A percentile compares a stretch with the other conserved stretches of the same genome.
Conservation (phyloP, 2,113 vertebrate genomes). For the Tachysurus fulvidraco region DNA sequence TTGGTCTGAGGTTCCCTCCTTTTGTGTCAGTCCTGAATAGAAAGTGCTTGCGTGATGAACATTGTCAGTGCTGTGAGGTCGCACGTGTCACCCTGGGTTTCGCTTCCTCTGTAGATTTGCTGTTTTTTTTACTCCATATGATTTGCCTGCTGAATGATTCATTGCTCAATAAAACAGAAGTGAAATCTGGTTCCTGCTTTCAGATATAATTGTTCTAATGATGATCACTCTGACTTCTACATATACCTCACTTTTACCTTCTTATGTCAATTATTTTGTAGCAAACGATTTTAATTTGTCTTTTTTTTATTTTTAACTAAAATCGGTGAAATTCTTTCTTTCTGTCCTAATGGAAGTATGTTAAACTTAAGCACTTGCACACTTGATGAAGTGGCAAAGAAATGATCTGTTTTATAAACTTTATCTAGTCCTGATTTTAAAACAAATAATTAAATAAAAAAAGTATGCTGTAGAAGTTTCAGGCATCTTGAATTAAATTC, state of each 20-base stretch:
- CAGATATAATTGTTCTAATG: neutral
- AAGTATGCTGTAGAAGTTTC: neutral
- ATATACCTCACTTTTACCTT: neutral
- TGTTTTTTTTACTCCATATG: neutral
- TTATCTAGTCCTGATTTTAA: neutral
- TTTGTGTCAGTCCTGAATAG: neutral
- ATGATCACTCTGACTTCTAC: neutral
- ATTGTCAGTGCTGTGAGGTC: neutral
- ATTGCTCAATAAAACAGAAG: neutral
- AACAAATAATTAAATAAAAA: too few relatives aligned
- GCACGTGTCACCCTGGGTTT: neutral
- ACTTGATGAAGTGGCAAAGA: neutral
- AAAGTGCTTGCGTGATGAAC: constrained; percentile 19
- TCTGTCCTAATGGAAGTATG: neutral
- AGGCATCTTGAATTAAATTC: neutral
- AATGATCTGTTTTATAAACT: neutral
- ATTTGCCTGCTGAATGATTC: neutral
- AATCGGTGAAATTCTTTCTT: neutral
- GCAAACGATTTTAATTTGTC: neutral
- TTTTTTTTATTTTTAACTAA: neutral
- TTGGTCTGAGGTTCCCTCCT: neutral
- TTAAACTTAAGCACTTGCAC: neutral
- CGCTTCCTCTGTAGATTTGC: constrained; percentile 1
- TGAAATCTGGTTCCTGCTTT: neutral
- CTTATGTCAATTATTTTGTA: neutral